Evolutionary conservation across 2,113 vertebrate species (phyloP), one percentile per base, ranked within the genome.

Genomic region (Psettodes erumei): DNA sequence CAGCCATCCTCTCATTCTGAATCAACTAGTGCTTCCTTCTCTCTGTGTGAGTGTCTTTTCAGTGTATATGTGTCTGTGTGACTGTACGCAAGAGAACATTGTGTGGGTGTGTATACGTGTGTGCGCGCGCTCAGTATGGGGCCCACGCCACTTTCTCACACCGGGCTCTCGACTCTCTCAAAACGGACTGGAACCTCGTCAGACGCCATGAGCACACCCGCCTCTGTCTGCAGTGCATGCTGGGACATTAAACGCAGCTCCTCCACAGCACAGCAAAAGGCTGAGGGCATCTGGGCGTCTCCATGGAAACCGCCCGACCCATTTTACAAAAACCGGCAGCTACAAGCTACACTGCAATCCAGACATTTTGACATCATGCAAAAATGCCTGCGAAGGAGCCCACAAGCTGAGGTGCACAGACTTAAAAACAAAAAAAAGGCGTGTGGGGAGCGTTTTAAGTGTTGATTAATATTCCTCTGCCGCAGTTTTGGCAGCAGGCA

Each of bases 11-110:
- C 81, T 90, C 84, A 87, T 90, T 90, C 82, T 89, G 74, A 91
- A 91, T 93, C 91, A 88, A 89, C 87, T 90, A 93, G 92, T 91
- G 93, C 93, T 94, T 94, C 92, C 94, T 91, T 84, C 75, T 81
- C 81, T 90, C 71, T 6, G 77, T 73, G 76, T 90, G 82, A n/a
- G 43, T 45, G 58, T 91, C 54, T 84, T 82, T 82, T 86, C 79
- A 71, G 86, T 90, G 77, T 86, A 64, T 73, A 37, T 38, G 67
- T 23, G 71, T 43, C 56, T 43, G 56, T 28, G 43, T 79, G 43
- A 53, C 48, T 50, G 75, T 75, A 40, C 32, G 37, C 50, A 8
- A 43, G 43, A 67, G 58, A 58, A 53, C 54, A 50, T 25, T 37
- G 38, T 35, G 13, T n/a, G 51, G 25, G 45, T 63, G 55, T 63